Base-by-base conservation (phyloP, 1,140 invertebrate species). In the Frieseomelitta varia region DNA sequence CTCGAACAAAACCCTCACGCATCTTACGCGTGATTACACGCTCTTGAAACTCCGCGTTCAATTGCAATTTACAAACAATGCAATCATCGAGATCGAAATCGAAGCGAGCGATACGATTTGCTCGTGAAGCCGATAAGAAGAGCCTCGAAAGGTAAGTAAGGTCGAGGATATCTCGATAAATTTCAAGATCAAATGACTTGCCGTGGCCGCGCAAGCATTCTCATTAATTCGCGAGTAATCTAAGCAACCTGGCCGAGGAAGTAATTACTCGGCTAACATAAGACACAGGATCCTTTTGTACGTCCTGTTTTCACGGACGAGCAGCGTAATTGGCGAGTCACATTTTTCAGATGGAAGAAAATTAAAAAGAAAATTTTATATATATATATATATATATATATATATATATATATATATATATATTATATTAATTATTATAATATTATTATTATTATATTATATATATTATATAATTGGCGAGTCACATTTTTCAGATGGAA, bases 291-390 rank as follows among this genome's bases (percentile, higher is more conserved):
- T 17, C 63, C 6, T 27, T 65, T 30, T 30, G 4, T 65, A 8
- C 14, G n/a, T 27, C 15, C n/a, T 63, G 27, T 63, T 63, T 58
- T 63, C 65, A 30, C 61, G 27, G 4, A 19, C 53, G 24, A 81
- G 65, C 17, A n/a, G 58, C 77, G 78, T 73, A 78, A 88, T 89
- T 86, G 88, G 39, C 69, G 4, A 56, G 77, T 88, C 87, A 65
- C 3, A 53, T 75, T 56, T 74, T 30, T 24, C 63, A 12, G 24
- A 61, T 24, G 1, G 12, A 14, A 12, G 12, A n/a, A 61, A 61
- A 39, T 39, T 39, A 39, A n/a, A n/a, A 12, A 12, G 3, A n/a
- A 61, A n/a, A 12, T 58, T 24, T 0, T n/a, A n/a, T n/a, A n/a
- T n/a, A n/a, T n/a, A n/a, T n/a, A n/a, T n/a, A n/a, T n/a, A n/a